These are phyloP conservation scores for Danio jaintianensis DNA, from an alignment of 2,797 vertebrate species.

Conservation along the genomic window DNA sequence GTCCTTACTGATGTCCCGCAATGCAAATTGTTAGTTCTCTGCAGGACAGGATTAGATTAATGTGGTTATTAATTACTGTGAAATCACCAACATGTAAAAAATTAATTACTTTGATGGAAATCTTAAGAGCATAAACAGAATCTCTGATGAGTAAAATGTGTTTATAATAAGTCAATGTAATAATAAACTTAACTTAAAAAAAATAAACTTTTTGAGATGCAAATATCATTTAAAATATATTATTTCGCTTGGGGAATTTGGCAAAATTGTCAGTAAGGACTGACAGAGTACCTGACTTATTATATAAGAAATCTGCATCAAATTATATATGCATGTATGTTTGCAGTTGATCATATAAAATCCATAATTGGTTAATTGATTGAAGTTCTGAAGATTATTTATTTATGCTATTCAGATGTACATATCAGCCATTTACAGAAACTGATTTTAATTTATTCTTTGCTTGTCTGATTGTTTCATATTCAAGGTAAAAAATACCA, in stretches of 20 bases:
- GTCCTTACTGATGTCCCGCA: conserved; percentile 67
- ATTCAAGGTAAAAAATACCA: conserved; percentile 45
- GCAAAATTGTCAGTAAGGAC: conserved; percentile 65
- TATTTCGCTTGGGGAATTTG: neutral
- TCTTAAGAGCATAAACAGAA: neutral
- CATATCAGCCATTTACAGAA: conserved; percentile 65
- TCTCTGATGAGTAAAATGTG: neutral
- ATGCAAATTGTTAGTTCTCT: conserved; percentile 39
- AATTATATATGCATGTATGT: conserved; percentile 73
- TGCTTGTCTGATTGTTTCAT: conserved; percentile 52
- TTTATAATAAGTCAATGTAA: no score
- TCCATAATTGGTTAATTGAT: conserved; percentile 72
- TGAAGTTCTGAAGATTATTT: conserved; percentile 80
- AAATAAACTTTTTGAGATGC: neutral
- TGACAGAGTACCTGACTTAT: conserved; percentile 69
- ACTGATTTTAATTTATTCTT: conserved; percentile 68
- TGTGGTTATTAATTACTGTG: conserved; percentile 6
- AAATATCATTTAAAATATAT: neutral
- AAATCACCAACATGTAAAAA: neutral
- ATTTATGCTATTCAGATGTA: conserved; percentile 78
- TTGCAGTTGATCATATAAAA: conserved; percentile 78
- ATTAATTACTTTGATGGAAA: neutral
- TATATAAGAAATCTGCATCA: conserved; percentile 57
- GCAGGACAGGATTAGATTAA: conserved; percentile 51
- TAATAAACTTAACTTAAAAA: no score